These are phyloP conservation scores for Bombus picipes DNA, from an alignment of 1,140 invertebrate genomes.

Conservation along the genomic window DNA sequence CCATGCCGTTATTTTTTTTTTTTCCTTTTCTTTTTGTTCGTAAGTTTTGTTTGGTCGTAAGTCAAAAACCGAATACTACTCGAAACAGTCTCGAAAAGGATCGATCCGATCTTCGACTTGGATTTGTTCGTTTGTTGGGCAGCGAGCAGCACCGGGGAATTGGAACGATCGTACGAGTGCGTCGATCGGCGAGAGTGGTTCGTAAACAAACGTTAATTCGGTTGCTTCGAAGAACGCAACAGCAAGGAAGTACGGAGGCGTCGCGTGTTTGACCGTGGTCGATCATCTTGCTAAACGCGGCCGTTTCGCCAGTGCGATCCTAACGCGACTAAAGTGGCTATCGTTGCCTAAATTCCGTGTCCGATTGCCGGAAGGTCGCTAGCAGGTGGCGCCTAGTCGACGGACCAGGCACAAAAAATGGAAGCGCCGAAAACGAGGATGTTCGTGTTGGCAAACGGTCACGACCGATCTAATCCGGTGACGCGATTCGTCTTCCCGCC, in stretches of 20 bases:
- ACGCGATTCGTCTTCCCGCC: slow-evolving; percentile 53
- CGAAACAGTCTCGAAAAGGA: no score
- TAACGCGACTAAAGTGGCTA: no score
- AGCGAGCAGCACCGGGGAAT: background rate
- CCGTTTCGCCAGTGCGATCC: no score
- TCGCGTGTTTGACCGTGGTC: background rate
- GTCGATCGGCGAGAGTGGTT: background rate
- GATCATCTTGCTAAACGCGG: no score
- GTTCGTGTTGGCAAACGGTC: background rate
- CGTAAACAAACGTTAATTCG: background rate
- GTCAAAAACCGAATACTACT: no score
- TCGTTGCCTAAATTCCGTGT: no score
- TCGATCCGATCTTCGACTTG: background rate
- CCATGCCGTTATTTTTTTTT: no score
- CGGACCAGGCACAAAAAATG: no score
- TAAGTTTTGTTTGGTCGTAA: no score
- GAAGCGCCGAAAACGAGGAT: background rate
- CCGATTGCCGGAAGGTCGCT: no score
- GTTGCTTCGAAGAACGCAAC: background rate
- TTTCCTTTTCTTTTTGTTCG: no score
- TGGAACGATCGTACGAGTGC: background rate
- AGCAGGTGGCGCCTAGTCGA: no score
- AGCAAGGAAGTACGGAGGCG: background rate
- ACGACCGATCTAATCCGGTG: slow-evolving; percentile 1
- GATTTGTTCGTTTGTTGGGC: background rate